phyloP scores from a whole-genome alignment of 2,113 vertebrate genomes.

The Toxostoma redivivum region DNA sequence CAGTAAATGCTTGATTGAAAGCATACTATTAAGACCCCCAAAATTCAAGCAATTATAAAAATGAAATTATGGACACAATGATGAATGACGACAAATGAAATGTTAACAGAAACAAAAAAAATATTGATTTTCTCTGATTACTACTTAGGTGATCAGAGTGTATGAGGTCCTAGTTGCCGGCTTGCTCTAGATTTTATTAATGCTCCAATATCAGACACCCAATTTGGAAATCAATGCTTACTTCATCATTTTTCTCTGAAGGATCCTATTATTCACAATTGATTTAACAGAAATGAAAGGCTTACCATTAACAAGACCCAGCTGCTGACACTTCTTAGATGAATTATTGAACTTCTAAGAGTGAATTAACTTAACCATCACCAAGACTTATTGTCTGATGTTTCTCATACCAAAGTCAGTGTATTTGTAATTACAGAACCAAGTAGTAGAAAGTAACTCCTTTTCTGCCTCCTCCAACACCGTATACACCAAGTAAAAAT shows the following conservation, averaged over 20 bases:
- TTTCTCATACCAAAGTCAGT: slow-evolving; percentile 60
- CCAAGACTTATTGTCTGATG: slow-evolving; percentile 73
- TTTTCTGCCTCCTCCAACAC: not conserved
- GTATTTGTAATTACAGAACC: slow-evolving; percentile 70
- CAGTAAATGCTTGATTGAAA: slow-evolving; percentile 24
- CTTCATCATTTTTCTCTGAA: slow-evolving; percentile 81
- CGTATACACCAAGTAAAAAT: slow-evolving; percentile 16
- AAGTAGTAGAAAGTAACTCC: slow-evolving; percentile 21
- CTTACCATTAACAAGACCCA: slow-evolving; percentile 78
- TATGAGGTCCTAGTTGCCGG: slow-evolving; percentile 71
- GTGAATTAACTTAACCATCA: slow-evolving; percentile 80
- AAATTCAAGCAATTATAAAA: slow-evolving; percentile 49
- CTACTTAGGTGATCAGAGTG: slow-evolving; percentile 66
- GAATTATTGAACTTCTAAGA: slow-evolving; percentile 82
- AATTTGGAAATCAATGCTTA: slow-evolving; percentile 84
- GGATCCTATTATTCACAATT: slow-evolving; percentile 83
- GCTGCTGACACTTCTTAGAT: slow-evolving; percentile 77
- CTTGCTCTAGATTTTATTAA: slow-evolving; percentile 78
- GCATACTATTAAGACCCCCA: slow-evolving; percentile 38
- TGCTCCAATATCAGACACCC: slow-evolving; percentile 74
- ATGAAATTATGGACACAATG: slow-evolving; percentile 62
- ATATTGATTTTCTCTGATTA: slow-evolving; percentile 74
- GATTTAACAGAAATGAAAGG: slow-evolving; percentile 83
- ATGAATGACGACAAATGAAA: slow-evolving; percentile 64
- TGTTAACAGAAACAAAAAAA: slow-evolving; percentile 68